Evolutionary conservation across 2,888 invertebrate genomes (phyloP).

Genomic region (Monoplex corrugatus): DNA sequence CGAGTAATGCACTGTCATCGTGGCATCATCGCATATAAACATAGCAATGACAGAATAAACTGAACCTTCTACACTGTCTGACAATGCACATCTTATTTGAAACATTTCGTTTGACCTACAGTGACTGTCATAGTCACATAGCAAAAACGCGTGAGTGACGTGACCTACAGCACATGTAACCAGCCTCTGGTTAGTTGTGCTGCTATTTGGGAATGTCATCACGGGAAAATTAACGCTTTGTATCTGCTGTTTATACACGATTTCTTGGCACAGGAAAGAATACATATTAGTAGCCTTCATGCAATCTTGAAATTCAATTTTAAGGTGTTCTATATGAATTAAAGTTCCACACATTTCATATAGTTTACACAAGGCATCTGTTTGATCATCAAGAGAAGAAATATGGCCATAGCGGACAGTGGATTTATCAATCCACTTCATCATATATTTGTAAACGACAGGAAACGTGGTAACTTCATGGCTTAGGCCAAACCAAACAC

Average conservation of each 20-base stretch:
- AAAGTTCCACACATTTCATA: background rate
- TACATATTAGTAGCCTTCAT: background rate
- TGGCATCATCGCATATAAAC: constrained; percentile 38
- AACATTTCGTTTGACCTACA: background rate
- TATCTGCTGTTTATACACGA: background rate
- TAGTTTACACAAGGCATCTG: too few relatives aligned
- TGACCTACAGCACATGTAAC: constrained; percentile 10
- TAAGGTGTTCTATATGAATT: background rate
- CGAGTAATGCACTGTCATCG: constrained; percentile 11
- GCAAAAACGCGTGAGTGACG: constrained; percentile 14
- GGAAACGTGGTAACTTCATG: background rate
- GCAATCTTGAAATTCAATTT: background rate
- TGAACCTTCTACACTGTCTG: background rate
- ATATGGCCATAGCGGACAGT: background rate
- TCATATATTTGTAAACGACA: background rate
- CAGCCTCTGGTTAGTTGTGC: background rate
- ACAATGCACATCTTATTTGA: background rate
- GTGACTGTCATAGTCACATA: constrained; percentile 24
- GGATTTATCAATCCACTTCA: constrained; percentile 33
- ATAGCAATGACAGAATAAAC: background rate
- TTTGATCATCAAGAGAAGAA: background rate
- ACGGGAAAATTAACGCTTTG: background rate
- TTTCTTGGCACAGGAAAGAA: background rate
- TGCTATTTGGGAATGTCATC: background rate
- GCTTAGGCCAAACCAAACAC: background rate